A percentile compares a stretch with the other conserved stretches of the same genome.
Evolutionary conservation across 2,797 vertebrate species (phyloP).

Genomic region (Morelia viridis): DNA sequence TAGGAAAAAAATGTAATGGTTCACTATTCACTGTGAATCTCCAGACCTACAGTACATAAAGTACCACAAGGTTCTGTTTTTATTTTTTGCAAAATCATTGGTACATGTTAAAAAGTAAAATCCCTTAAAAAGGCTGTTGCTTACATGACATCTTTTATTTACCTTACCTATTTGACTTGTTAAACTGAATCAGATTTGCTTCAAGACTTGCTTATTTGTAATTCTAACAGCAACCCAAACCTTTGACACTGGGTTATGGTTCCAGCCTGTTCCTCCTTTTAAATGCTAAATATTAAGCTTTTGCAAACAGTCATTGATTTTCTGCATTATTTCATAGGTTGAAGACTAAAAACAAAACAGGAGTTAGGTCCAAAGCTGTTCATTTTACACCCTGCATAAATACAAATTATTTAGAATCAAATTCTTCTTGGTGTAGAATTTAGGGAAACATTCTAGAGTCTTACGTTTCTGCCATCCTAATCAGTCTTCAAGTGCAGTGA

Average conservation of each 20-base stretch:
- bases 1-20: no score
- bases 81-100: not conserved
- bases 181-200: constrained; percentile 12
- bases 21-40: not conserved
- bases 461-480: constrained; percentile 29
- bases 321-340: constrained; percentile 4
- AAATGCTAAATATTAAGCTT: constrained; percentile 38
- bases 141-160: not conserved
- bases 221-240: not conserved
- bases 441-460: not conserved
- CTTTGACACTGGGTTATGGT: not conserved
- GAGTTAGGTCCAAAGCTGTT: not conserved
- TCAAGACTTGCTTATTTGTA: not conserved
- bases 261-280: not conserved
- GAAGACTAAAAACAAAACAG: constrained; percentile 2
- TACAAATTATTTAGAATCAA: not conserved
- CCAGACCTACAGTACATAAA: not conserved
- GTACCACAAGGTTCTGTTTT: not conserved
- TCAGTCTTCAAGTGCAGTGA: constrained; percentile 26
- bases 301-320: constrained; percentile 8
- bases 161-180: not conserved
- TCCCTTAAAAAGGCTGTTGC: not conserved
- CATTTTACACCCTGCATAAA: constrained; percentile 12
- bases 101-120: not conserved
- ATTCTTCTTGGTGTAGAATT: constrained; percentile 21